Evolutionary conservation across 2,797 vertebrate genomes (phyloP), one percentile per base, ranked within the genome.

Genomic region (Serranus cabrilla): DNA sequence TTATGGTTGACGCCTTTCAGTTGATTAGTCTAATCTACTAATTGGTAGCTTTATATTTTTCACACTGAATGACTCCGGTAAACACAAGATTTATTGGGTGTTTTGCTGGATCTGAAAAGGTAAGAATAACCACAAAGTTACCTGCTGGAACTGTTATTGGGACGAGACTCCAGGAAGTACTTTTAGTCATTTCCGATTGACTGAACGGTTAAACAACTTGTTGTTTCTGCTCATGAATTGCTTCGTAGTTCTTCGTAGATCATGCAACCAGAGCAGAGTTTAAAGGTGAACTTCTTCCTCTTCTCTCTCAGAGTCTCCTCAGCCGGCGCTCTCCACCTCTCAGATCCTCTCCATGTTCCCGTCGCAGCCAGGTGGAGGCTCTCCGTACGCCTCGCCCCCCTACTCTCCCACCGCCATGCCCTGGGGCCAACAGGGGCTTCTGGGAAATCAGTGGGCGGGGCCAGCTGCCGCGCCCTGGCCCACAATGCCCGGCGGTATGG

Each of bases 331-430:
- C 42, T 91, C 90, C 64, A 65, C 50, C 37, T 51, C 81, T 62
- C 91, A 92, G 86, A 91, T 88, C 65, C 76, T 91, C 66, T 80
- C 90, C 72, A 86, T 87, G 83, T 91, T 84, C 86, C 74, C 83
- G 37, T 37, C 57, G 2, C 88, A 81, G 52, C 84, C 83, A 76
- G 45, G 20, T 60, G 89, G 85, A 47, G 83, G 82, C 49, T 45
- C 88, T 66, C 80, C 78, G 0, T 90, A 76, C 71, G 54, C 66
- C 31, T 64, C 78, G 0, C 77, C 86, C 11, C 64, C 76, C 0
- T 82, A 80, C 37, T 68, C 75, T 76, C 87, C 89, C 11, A 55
- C 71, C 51, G 11, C 60, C 43, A 50, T 76, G 73, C 62, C 89
- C 20, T 91, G 89, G 90, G 72, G 46, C 12, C 89, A 84, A 13